Conservation (phyloP, 2,888 invertebrate species). For the Eristalis intricaria region DNA sequence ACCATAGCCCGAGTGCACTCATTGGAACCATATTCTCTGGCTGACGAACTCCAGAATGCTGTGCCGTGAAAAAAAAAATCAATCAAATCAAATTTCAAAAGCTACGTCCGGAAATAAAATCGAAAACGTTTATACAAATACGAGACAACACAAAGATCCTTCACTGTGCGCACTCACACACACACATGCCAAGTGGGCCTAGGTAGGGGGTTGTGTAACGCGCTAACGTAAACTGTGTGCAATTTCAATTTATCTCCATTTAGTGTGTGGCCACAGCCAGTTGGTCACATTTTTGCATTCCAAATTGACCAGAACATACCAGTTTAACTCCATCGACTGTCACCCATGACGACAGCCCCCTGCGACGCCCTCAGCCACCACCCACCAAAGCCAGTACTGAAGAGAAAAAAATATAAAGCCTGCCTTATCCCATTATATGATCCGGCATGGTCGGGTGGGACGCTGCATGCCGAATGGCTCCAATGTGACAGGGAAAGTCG, state of each 20-base stretch:
- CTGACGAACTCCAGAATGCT: neutral
- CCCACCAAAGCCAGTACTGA: neutral
- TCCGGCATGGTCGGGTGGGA: conserved; percentile 14
- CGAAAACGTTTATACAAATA: neutral
- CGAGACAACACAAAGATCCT: neutral
- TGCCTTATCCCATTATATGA: conserved; percentile 23
- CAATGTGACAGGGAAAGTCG: conserved; percentile 39
- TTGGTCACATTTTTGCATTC: conserved; percentile 61
- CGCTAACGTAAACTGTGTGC: conserved; percentile 49
- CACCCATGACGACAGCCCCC: conserved; percentile 15
- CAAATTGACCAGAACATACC: conserved; percentile 61
- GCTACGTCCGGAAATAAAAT: neutral
- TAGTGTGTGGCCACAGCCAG: conserved; percentile 44
- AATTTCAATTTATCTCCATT: conserved; percentile 65
- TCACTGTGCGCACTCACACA: neutral
- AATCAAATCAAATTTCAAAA: conserved; percentile 1
- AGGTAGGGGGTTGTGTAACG: conserved; percentile 1
- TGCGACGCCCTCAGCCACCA: neutral
- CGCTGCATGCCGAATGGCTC: neutral
- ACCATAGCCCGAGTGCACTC: neutral
- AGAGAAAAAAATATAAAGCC: neutral
- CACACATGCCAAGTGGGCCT: neutral
- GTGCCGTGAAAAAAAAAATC: neutral
- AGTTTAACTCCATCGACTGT: conserved; percentile 55
- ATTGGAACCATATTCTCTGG: neutral